A percentile compares a stretch with the other conserved stretches of the same genome.
phyloP scores from a whole-genome alignment of 2,888 invertebrate species.

The Parelbella ahira region DNA sequence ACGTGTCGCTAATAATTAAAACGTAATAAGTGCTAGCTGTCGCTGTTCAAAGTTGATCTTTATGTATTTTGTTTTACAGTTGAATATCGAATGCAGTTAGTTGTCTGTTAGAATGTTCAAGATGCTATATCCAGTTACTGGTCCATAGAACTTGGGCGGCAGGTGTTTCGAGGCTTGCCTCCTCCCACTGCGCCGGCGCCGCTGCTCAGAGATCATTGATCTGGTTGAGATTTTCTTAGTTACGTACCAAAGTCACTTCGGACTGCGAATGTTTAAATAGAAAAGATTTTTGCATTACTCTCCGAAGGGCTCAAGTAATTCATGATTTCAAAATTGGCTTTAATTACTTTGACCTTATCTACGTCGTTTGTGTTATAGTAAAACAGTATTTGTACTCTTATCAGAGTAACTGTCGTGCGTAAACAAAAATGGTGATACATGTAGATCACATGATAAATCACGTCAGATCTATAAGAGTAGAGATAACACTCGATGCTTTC shows the following conservation, averaged over 20 bases:
- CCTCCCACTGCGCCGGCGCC: conserved; percentile 74
- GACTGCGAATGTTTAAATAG: conserved; percentile 23
- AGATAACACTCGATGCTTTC: too few species aligned
- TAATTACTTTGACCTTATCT: too few species aligned
- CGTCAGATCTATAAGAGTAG: too few species aligned
- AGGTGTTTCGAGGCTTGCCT: conserved; percentile 72
- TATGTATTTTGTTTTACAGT: conserved; percentile 41
- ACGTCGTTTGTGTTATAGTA: too few species aligned
- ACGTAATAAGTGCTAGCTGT: too few species aligned
- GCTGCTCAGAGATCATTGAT: conserved; percentile 72
- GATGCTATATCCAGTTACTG: conserved; percentile 43
- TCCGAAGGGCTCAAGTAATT: too few species aligned
- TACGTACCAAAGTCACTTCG: conserved; percentile 42
- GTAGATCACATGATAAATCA: too few species aligned
- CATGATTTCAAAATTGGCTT: too few species aligned
- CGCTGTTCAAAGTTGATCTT: conserved; percentile 36
- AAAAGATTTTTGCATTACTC: conserved; percentile 2
- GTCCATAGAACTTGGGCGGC: conserved; percentile 76
- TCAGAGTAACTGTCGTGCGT: too few species aligned
- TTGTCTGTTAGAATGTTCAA: conserved; percentile 17
- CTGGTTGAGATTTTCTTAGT: conserved; percentile 73
- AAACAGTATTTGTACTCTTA: too few species aligned
- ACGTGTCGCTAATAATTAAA: too few species aligned
- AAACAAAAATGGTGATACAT: too few species aligned
- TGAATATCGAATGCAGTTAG: conserved; percentile 32